These are phyloP conservation scores for Eremobia ochroleuca DNA, from an alignment of 2,888 invertebrate species.

Conservation along the genomic window DNA sequence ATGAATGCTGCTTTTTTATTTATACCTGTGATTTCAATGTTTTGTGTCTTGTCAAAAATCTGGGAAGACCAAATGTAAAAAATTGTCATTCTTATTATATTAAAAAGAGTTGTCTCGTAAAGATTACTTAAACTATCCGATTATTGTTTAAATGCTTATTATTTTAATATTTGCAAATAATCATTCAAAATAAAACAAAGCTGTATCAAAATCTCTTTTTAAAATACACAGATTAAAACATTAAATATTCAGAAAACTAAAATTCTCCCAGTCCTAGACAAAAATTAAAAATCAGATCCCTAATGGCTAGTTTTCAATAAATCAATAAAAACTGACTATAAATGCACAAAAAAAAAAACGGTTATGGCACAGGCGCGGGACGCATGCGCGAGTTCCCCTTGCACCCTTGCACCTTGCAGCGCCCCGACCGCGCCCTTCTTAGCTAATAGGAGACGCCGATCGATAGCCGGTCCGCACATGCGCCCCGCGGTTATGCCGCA, in stretches of 20 bases:
- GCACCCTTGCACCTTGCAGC: background rate
- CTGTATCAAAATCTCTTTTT: background rate
- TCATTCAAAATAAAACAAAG: background rate
- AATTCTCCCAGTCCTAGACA: background rate
- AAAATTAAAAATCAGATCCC: background rate
- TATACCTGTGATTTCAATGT: slow-evolving; percentile 20
- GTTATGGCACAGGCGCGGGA: slow-evolving; percentile 2
- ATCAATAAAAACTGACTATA: slow-evolving; percentile 4
- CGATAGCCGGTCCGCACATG: slow-evolving; percentile 44
- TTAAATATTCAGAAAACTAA: background rate
- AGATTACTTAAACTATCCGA: slow-evolving; percentile 12
- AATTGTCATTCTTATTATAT: background rate
- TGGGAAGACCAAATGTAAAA: slow-evolving; percentile 8
- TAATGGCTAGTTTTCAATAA: background rate
- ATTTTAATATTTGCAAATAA: background rate
- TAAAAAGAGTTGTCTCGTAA: background rate
- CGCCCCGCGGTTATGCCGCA: slow-evolving; percentile 10
- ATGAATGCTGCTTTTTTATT: slow-evolving; percentile 49
- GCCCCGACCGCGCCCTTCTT: background rate
- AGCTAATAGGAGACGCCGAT: slow-evolving; percentile 17
- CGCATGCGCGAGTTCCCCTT: slow-evolving; percentile 17
- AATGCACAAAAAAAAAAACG: background rate
- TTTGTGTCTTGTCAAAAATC: slow-evolving; percentile 8
- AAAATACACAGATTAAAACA: background rate
- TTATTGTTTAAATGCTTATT: slow-evolving; percentile 29